Conservation (phyloP, 2,797 vertebrate genomes). For the Dallia pectoralis region DNA sequence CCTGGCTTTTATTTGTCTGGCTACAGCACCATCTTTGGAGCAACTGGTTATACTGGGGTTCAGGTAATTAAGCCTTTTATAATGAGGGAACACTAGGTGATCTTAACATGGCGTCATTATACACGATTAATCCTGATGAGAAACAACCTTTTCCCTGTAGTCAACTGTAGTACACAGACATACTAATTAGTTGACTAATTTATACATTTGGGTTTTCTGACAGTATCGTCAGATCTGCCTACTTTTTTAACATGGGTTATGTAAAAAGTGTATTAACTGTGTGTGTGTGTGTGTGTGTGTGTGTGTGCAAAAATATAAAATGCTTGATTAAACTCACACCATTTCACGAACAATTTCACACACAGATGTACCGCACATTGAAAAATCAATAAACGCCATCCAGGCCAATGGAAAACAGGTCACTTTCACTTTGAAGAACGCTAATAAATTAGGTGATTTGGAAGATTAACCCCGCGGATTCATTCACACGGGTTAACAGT, state of each 20-base stretch:
- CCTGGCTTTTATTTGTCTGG: too few relatives aligned
- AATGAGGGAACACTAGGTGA: too few relatives aligned
- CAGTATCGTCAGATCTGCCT: neutral
- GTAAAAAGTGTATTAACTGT: neutral
- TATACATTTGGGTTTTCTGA: conserved; percentile 7
- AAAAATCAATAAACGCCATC: conserved; percentile 20
- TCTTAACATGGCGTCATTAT: too few relatives aligned
- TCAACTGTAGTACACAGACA: neutral
- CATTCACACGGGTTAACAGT: neutral
- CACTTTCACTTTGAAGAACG: conserved; percentile 3
- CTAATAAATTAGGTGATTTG: neutral
- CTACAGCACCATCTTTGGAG: neutral
- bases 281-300: conserved; percentile 7
- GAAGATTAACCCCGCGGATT: conserved; percentile 5
- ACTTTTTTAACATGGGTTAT: neutral
- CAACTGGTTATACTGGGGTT: neutral
- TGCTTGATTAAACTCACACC: conserved; percentile 6
- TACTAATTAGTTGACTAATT: neutral
- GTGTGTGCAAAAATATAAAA: neutral
- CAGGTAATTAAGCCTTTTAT: neutral
- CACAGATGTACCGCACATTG: neutral
- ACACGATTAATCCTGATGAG: neutral
- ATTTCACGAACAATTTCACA: conserved; percentile 7
- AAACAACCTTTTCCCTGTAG: neutral
- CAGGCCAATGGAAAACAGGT: neutral